phyloP scores from a whole-genome alignment of 2,888 invertebrate species.

The Amblyjoppa proteus region DNA sequence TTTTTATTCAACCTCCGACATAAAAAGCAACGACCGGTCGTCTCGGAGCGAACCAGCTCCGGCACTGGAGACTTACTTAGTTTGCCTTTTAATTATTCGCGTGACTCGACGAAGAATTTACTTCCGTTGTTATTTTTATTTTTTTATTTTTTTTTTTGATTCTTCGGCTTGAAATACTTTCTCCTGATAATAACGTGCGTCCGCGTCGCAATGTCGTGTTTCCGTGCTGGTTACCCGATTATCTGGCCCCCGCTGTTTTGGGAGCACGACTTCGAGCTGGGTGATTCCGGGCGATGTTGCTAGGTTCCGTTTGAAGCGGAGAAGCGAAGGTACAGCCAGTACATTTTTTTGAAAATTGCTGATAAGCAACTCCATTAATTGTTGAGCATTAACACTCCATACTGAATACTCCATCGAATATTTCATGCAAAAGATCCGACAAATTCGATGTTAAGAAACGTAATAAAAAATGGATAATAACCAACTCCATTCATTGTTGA shows the following conservation, averaged over 20 bases:
- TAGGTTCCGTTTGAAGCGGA: background rate
- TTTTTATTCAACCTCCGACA: slow-evolving; percentile 69
- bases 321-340: background rate
- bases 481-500: too few relatives aligned
- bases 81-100: slow-evolving; percentile 66
- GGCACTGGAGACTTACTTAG: slow-evolving; percentile 39
- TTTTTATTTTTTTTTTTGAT: background rate
- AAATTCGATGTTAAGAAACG: too few relatives aligned
- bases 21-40: slow-evolving; percentile 64
- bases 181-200: background rate
- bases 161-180: slow-evolving; percentile 30
- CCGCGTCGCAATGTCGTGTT: background rate
- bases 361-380: background rate
- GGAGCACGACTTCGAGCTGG: background rate
- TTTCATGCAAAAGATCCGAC: too few relatives aligned
- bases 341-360: background rate
- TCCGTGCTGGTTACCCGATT: slow-evolving; percentile 1
- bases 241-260: background rate
- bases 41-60: slow-evolving; percentile 45
- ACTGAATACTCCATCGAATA: too few relatives aligned
- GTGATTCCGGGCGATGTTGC: background rate
- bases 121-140: background rate
- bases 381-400: background rate
- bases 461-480: too few relatives aligned
- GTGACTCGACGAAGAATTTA: slow-evolving; percentile 49